Evolutionary conservation across 1,140 invertebrate species (phyloP), one percentile per base, ranked within the genome.

Genomic region (Lasaia peninsularis): DNA sequence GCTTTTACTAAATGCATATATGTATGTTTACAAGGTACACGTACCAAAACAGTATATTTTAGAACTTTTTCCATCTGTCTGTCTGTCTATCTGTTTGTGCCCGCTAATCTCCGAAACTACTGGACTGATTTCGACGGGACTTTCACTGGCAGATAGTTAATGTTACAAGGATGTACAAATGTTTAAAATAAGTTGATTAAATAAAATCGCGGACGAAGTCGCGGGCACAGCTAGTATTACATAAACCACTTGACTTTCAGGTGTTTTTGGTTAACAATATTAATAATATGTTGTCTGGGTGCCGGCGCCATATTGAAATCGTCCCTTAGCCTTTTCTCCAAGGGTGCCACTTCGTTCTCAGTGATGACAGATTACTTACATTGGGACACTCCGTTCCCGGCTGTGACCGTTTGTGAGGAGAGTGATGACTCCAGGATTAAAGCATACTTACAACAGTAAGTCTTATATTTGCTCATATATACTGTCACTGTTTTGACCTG

Each of bases 361-460:
- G 90, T 92, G 3, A 92, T 94, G 55, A 93, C 92, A 2, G 90
- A 89, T 31, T 94, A 93, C 69, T 69, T 93, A n/a, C 82, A 92
- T 52, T 94, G 93, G 92, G 78, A 92, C 55, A 93, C 92, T 0
- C 85, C 92, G 9, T 94, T 94, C 59, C 93, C 93, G 0, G 89
- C 92, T 0, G 75, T 94, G 10, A 90, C 90, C 7, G 84, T 93
- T 2, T 94, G 93, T 62, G 91, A 93, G 67, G 82, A 79, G 0
- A 83, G 85, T 51, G 91, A 92, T 54, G 86, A 84, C 61, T 83
- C 89, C 52, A 71, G 80, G 8, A 81, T 92, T 55, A 89, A 88
- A 31, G 73, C 82, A 7, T 80, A 76, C 63, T 50, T 78, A 12
- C 60, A 33, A 9, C 50, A 59, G 78, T 79, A 68, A 69, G 71